Percentiles rank a stretch among this genome's conserved stretches.
Evolutionary conservation across 2,797 vertebrate genomes (phyloP).

Genomic region (Parauchenoglanis punctatus): DNA sequence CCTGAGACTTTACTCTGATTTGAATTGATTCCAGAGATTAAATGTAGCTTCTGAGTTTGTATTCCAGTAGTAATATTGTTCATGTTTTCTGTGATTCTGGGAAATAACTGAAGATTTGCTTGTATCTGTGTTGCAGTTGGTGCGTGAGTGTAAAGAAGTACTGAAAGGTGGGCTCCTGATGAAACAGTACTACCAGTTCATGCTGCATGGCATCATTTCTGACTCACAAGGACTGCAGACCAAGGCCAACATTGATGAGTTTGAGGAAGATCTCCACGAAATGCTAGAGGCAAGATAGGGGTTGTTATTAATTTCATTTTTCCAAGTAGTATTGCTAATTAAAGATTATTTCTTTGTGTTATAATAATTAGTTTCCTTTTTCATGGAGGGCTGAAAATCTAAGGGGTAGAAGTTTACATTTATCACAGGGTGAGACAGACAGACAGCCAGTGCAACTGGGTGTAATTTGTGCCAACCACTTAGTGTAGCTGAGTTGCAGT

Average conservation of each 20-base stretch:
- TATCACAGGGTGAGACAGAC: not conserved
- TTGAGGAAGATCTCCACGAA: slow-evolving; percentile 96
- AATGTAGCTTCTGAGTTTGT: not conserved
- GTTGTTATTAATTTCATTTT: not conserved
- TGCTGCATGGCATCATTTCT: slow-evolving; percentile 87
- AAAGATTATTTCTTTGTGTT: not conserved
- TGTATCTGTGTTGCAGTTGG: slow-evolving; percentile 81
- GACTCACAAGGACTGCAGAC: slow-evolving; percentile 81
- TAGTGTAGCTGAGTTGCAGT: too few species aligned
- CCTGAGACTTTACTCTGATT: not conserved
- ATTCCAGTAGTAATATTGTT: not conserved
- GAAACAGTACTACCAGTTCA: slow-evolving; percentile 99
- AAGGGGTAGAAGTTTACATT: not conserved
- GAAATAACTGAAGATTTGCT: not conserved
- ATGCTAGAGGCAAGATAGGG: slow-evolving; percentile 88
- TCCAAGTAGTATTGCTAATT: not conserved
- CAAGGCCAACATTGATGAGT: slow-evolving; percentile 93
- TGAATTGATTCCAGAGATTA: not conserved
- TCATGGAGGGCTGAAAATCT: not conserved
- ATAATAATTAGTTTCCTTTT: not conserved
- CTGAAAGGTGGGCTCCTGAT: slow-evolving; percentile 96
- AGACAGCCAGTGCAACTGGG: not conserved
- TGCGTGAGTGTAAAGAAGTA: slow-evolving; percentile 97
- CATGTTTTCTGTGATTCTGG: not conserved
- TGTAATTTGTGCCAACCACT: not conserved